Conservation (phyloP, 2,113 vertebrate species). For the Seriola rivoliana region DNA sequence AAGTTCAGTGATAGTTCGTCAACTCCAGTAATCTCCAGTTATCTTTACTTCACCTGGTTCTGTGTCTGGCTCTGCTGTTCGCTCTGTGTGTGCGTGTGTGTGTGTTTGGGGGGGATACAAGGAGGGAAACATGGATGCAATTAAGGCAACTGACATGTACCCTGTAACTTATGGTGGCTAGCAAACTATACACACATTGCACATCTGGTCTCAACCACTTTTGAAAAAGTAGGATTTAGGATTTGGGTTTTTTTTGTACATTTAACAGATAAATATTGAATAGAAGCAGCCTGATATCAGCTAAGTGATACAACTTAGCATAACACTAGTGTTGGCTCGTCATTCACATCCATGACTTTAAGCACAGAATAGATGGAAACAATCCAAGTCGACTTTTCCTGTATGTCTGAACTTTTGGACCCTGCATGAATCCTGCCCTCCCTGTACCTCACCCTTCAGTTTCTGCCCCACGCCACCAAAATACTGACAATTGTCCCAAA, state of each 20-base stretch:
- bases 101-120: too few relatives aligned
- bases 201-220: not conserved
- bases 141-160: too few relatives aligned
- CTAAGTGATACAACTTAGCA: too few relatives aligned
- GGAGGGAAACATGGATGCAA: too few relatives aligned
- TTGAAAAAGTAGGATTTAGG: not conserved
- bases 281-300: not conserved
- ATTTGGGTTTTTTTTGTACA: not conserved
- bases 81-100: too few relatives aligned
- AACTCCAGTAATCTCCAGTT: too few relatives aligned
- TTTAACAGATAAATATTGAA: too few relatives aligned
- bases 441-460: not conserved
- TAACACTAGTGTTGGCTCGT: not conserved
- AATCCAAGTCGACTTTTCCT: not conserved
- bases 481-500: conserved; percentile 75
- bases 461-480: conserved; percentile 24
- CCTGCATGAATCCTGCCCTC: not conserved
- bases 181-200: not conserved
- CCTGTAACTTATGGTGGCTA: not conserved
- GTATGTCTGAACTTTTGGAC: conserved; percentile 10
- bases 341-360: not conserved
- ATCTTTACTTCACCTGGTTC: too few relatives aligned
- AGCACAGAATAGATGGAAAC: not conserved
- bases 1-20: too few relatives aligned
- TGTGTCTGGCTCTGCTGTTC: too few relatives aligned